Conservation (phyloP, 2,888 invertebrate species). For the Trichopria drosophilae region DNA sequence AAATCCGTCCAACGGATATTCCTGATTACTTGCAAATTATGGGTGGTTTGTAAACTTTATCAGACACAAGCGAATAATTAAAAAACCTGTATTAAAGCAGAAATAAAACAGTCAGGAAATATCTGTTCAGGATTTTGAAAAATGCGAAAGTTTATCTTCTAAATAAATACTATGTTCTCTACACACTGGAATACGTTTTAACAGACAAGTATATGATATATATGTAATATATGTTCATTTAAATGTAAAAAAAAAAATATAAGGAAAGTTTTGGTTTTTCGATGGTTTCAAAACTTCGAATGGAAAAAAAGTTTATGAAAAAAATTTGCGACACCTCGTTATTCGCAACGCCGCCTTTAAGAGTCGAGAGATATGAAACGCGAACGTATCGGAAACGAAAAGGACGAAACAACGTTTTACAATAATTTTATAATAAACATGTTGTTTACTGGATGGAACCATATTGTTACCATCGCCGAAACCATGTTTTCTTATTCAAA, state of each 20-base stretch:
- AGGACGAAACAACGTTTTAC: slow-evolving; percentile 6
- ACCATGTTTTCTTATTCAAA: slow-evolving; percentile 11
- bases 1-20: no score
- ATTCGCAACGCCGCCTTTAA: no score
- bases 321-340: slow-evolving; percentile 22
- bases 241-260: slow-evolving; percentile 28
- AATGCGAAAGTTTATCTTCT: slow-evolving; percentile 44
- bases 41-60: no score
- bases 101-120: slow-evolving; percentile 9
- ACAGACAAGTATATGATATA: slow-evolving; percentile 41
- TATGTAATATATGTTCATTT: slow-evolving; percentile 29
- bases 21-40: no score
- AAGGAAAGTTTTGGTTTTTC: slow-evolving; percentile 22
- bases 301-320: slow-evolving; percentile 12
- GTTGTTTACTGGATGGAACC: no score
- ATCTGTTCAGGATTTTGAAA: no score
- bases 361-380: background rate
- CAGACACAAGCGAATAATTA: no score
- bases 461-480: slow-evolving; percentile 28
- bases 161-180: slow-evolving; percentile 56
- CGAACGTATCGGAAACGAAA: background rate
- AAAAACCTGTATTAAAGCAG: no score
- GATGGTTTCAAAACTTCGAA: slow-evolving; percentile 16
- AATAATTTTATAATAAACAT: no score
- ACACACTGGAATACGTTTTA: slow-evolving; percentile 54